These are phyloP conservation scores for Ophion obscuratus DNA, from an alignment of 2,888 invertebrate species.

Conservation along the genomic window DNA sequence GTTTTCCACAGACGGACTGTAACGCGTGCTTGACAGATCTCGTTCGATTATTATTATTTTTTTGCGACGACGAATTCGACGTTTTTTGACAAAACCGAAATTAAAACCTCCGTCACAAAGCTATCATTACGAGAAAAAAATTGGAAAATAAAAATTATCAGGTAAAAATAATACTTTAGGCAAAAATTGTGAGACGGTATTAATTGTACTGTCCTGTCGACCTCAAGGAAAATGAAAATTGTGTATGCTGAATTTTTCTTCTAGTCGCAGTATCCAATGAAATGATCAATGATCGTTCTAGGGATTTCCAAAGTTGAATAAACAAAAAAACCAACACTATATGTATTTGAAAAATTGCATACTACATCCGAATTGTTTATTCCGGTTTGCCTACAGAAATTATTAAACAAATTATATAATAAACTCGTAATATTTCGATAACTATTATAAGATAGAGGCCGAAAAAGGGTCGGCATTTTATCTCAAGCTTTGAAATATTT, in stretches of 20 bases:
- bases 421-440: background rate
- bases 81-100: background rate
- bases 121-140: background rate
- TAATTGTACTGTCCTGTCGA: too few relatives aligned
- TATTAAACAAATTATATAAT: background rate
- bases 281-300: background rate
- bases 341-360: background rate
- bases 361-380: background rate
- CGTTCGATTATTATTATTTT: background rate
- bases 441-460: background rate
- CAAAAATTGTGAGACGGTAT: background rate
- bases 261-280: background rate
- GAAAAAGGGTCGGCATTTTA: background rate
- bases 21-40: too few relatives aligned
- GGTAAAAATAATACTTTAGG: background rate
- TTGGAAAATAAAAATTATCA: background rate
- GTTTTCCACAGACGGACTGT: background rate
- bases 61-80: background rate
- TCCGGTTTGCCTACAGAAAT: background rate
- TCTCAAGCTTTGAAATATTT: background rate
- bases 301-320: background rate
- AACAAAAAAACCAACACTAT: background rate
- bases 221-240: too few relatives aligned
- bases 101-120: background rate
- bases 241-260: background rate